These are phyloP conservation scores for Apodemus sylvaticus DNA, from an alignment of 2,113 vertebrate species.

Conservation along the genomic window DNA sequence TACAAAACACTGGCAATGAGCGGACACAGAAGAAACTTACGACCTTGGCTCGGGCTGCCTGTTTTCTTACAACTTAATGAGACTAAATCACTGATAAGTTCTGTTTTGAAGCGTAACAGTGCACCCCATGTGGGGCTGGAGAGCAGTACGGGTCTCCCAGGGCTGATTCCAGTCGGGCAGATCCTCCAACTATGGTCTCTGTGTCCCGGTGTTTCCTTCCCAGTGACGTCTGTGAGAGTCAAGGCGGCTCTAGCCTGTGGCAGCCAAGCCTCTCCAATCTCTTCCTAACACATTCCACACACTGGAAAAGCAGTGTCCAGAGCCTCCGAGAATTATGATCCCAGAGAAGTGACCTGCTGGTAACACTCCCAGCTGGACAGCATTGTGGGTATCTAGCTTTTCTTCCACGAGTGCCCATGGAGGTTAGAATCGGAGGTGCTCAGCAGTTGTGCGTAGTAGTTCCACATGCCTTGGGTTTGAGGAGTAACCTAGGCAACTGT, in stretches of 20 bases:
- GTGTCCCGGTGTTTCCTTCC: neutral
- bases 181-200: rapidly evolving
- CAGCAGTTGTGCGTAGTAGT: neutral
- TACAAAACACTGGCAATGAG: slow-evolving; percentile 43
- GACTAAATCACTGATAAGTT: slow-evolving; percentile 53
- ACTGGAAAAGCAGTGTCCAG: neutral
- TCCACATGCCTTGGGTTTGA: neutral
- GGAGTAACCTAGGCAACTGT: neutral
- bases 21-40: neutral
- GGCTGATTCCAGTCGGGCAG: neutral
- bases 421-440: neutral
- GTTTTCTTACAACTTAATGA: slow-evolving; percentile 71
- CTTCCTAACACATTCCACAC: neutral
- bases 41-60: slow-evolving; percentile 47
- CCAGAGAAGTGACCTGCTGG: neutral
- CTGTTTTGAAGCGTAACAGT: neutral
- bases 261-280: neutral
- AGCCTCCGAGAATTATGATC: neutral
- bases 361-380: neutral
- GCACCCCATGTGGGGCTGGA: neutral
- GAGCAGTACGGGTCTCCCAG: neutral
- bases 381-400: neutral
- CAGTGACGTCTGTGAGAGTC: neutral
- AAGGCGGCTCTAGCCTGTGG: neutral
- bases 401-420: rapidly evolving